These are phyloP conservation scores for Ornithoptera alexandrae DNA, from an alignment of 2,888 invertebrate species.

Conservation along the genomic window DNA sequence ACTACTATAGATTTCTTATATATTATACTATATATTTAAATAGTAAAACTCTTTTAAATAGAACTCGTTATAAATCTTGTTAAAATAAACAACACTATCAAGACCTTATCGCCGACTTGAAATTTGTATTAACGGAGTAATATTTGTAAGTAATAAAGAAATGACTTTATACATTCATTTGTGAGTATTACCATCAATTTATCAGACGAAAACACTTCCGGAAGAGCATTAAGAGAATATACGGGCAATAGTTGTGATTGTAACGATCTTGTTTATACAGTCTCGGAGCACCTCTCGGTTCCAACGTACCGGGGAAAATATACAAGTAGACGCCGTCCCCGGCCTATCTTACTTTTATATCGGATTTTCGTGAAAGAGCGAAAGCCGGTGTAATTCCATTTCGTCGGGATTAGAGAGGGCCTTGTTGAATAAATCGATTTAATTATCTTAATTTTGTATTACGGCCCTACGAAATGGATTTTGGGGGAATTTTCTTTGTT, in stretches of 20 bases:
- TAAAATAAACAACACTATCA: not conserved
- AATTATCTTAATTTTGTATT: constrained; percentile 39
- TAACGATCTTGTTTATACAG: constrained; percentile 71
- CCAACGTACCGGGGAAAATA: constrained; percentile 41
- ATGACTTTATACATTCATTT: constrained; percentile 31
- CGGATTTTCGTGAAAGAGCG: constrained; percentile 53
- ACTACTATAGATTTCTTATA: no score
- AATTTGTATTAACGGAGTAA: constrained; percentile 15
- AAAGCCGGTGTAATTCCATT: constrained; percentile 56
- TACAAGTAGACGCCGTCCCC: constrained; percentile 41
- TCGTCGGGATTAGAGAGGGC: constrained; percentile 62
- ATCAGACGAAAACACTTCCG: constrained; percentile 50
- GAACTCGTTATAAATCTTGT: not conserved
- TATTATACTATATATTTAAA: no score
- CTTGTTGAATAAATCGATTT: constrained; percentile 54
- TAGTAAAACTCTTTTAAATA: not conserved
- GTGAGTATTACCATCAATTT: constrained; percentile 44
- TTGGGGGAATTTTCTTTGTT: constrained; percentile 22
- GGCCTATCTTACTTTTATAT: constrained; percentile 37
- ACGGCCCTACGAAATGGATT: constrained; percentile 23
- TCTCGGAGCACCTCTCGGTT: constrained; percentile 48
- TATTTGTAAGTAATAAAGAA: constrained; percentile 31
- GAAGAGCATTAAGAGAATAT: constrained; percentile 64
- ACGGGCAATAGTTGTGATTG: constrained; percentile 66
- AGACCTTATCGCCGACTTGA: constrained; percentile 1